These are phyloP conservation scores for Cheilosia scutellata DNA, from an alignment of 2,888 invertebrate species.

Conservation along the genomic window DNA sequence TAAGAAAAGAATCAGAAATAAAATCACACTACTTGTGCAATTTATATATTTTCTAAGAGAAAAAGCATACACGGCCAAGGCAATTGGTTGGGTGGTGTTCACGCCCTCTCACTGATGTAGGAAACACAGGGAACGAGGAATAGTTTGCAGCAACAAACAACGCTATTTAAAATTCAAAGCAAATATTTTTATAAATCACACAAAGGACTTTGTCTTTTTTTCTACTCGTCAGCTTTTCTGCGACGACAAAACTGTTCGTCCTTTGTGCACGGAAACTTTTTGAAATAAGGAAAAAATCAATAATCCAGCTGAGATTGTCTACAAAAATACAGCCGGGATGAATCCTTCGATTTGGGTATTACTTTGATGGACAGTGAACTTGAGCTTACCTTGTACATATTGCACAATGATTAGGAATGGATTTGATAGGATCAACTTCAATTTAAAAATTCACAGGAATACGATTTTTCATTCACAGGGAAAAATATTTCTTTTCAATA, in stretches of 20 bases:
- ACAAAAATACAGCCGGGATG: slow-evolving; percentile 72
- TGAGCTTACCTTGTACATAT: slow-evolving; percentile 57
- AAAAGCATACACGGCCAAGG: slow-evolving; percentile 71
- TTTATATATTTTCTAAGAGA: slow-evolving; percentile 39
- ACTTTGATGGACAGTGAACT: not conserved
- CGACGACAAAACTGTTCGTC: slow-evolving; percentile 42
- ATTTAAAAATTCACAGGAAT: slow-evolving; percentile 36
- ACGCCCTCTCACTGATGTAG: slow-evolving; percentile 64
- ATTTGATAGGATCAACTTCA: not conserved
- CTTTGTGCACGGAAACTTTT: slow-evolving; percentile 60
- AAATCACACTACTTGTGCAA: slow-evolving; percentile 58
- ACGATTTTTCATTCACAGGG: slow-evolving; percentile 20
- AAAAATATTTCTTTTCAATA: slow-evolving; percentile 44
- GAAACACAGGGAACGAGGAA: slow-evolving; percentile 13
- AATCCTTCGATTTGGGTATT: not conserved
- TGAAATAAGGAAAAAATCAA: slow-evolving; percentile 63
- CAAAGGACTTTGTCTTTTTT: slow-evolving; percentile 44
- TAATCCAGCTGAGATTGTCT: slow-evolving; percentile 62
- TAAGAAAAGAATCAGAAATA: slow-evolving; percentile 49
- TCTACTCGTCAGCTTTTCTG: slow-evolving; percentile 17
- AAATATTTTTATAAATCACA: slow-evolving; percentile 59
- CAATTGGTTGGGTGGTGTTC: slow-evolving; percentile 70
- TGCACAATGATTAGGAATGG: slow-evolving; percentile 12
- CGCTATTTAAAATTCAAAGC: slow-evolving; percentile 55
- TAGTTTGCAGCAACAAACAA: slow-evolving; percentile 23